A percentile compares a stretch with the other conserved stretches of the same genome.
Evolutionary conservation across 2,797 vertebrate genomes (phyloP).

Genomic region (Psittacula derbiana): DNA sequence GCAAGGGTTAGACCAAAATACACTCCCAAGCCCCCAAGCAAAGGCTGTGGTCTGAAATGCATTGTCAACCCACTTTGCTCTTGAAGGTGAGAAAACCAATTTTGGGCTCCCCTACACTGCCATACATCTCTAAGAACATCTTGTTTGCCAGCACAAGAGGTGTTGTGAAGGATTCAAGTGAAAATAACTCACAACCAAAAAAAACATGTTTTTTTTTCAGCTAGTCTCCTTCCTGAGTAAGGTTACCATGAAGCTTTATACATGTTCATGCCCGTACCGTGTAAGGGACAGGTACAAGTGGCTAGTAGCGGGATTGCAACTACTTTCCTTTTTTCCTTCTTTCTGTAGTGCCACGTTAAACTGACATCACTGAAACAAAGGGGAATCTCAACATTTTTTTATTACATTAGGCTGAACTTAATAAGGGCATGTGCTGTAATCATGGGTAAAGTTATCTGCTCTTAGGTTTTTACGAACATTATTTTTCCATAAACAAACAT

Average conservation of each 20-base stretch:
- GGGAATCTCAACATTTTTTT: not conserved
- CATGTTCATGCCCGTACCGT: rapidly evolving
- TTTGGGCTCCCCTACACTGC: not conserved
- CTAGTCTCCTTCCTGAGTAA: not conserved
- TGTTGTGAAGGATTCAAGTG: rapidly evolving
- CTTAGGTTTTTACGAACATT: not conserved
- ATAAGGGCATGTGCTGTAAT: not conserved
- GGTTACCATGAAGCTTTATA: not conserved
- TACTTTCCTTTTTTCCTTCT: not conserved
- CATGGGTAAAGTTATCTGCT: not conserved
- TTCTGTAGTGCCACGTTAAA: not conserved
- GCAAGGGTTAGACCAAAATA: not conserved
- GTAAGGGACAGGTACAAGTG: not conserved
- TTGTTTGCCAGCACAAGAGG: not conserved
- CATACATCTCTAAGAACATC: not conserved
- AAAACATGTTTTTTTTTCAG: not conserved
- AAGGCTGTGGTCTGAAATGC: not conserved
- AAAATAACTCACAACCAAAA: not conserved
- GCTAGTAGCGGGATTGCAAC: not conserved
- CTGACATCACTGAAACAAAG: not conserved
- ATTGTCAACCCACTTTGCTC: not conserved
- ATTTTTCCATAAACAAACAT: not conserved
- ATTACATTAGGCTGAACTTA: not conserved
- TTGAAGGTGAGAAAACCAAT: not conserved
- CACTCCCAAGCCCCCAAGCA: not conserved